Base-by-base conservation (phyloP, 2,797 vertebrate species). In the Alauda arvensis region DNA sequence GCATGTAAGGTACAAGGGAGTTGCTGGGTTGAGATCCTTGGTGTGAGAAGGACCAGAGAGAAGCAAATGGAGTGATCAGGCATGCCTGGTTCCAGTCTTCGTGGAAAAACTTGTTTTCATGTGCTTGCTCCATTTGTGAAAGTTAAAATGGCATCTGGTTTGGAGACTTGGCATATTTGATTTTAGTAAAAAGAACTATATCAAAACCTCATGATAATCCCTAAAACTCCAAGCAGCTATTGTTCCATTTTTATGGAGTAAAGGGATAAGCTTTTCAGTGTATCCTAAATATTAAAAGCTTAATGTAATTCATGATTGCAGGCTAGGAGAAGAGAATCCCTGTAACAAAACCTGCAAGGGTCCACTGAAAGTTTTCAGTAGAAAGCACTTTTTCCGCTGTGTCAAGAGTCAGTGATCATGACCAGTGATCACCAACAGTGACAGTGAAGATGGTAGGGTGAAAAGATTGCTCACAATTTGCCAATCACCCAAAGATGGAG, bases 1-100 rank as follows among this genome's bases (percentile, higher is more conserved):
- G 18, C 28, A 14, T 8, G 5, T n/a, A 21, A 71, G 17, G 12
- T 69, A 29, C 14, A 26, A 14, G 1, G 4, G 10, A 12, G 4
- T 15, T 80, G 13, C 33, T 63, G 42, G 9, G 4, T 14, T 70
- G 18, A 20, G 17, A 23, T 77, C 25, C 33, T 66, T 46, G 21
- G 8, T 3, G 0, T 46, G 16, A 28, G 12, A 14, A 79, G 14
- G 26, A 57, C 83, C 18, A 21, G 24, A 49, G 16, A 9, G 48
- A 77, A 71, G 57, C 9, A 68, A 21, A 9, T 69, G 39, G 4
- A 6, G 5, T 0, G 0, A 5, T 61, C 25, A n/a, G 7, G 3
- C 6, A 12, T 61, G 33, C 31, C 33, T 77, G 11, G 4, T 63
- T 89, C 33, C 39, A 77, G 26, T 33, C 51, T 37, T 82, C 0